Evolutionary conservation across 1,140 invertebrate genomes (phyloP).

Genomic region (Cephus cinctus): DNA sequence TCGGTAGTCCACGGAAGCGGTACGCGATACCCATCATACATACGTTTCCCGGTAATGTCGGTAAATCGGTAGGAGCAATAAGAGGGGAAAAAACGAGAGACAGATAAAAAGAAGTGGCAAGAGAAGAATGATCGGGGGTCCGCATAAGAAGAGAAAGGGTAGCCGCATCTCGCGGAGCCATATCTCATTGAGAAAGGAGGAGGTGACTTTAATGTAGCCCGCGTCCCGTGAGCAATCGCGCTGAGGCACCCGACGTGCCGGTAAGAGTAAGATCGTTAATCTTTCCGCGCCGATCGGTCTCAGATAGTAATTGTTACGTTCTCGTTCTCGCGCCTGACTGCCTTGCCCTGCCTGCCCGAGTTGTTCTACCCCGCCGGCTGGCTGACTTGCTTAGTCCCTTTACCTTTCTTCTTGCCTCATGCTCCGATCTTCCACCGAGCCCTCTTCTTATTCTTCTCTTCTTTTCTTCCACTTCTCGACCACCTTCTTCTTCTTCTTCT

Average conservation of each 20-base stretch:
- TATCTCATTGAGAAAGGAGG: slow-evolving; percentile 40
- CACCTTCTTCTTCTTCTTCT: slow-evolving; percentile 18
- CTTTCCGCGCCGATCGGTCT: slow-evolving; percentile 54
- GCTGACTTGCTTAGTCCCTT: too few relatives aligned
- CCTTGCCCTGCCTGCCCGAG: too few relatives aligned
- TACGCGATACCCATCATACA: too few relatives aligned
- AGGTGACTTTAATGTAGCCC: slow-evolving; percentile 56
- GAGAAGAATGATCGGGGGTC: background rate
- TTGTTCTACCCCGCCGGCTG: too few relatives aligned
- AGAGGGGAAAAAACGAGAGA: slow-evolving; percentile 1
- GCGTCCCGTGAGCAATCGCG: slow-evolving; percentile 48
- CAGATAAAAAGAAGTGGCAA: slow-evolving; percentile 1
- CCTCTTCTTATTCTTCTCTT: too few relatives aligned
- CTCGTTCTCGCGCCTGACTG: slow-evolving; percentile 49
- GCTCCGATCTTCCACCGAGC: too few relatives aligned
- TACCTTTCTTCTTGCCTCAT: too few relatives aligned
- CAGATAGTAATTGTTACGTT: slow-evolving; percentile 59
- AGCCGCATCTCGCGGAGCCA: slow-evolving; percentile 17
- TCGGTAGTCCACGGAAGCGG: too few relatives aligned
- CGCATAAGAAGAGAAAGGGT: slow-evolving; percentile 8
- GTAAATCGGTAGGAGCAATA: background rate
- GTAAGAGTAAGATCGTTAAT: slow-evolving; percentile 56
- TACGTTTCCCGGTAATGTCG: slow-evolving; percentile 8
- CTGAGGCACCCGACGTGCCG: slow-evolving; percentile 46
- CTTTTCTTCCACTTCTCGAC: too few relatives aligned